Conservation (phyloP, 2,113 vertebrate genomes). For the Paradoxurus hermaphroditus region DNA sequence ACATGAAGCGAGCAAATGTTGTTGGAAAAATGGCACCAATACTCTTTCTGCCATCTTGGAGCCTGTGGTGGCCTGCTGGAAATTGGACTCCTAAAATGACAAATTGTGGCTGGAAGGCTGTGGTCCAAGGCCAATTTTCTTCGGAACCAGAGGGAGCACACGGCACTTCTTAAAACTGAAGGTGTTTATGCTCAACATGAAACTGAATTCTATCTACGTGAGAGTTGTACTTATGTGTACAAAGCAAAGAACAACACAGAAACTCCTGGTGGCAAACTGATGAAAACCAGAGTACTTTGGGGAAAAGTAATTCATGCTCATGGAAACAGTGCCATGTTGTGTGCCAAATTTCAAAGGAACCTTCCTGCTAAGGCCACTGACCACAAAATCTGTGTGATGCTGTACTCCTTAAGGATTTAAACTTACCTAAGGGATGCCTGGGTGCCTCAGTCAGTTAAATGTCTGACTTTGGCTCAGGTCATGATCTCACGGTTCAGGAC, state of each 20-base stretch:
- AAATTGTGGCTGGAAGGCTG: background rate
- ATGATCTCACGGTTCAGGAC: too few species aligned
- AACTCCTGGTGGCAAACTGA: background rate
- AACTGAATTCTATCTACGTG: background rate
- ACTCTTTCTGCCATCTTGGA: background rate
- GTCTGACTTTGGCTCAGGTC: too few species aligned
- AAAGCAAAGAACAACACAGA: background rate
- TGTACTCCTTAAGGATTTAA: background rate
- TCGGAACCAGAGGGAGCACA: background rate
- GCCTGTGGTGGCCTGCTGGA: background rate
- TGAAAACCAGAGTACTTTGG: background rate
- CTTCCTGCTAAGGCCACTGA: background rate
- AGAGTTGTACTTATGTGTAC: background rate
- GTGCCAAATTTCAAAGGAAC: background rate
- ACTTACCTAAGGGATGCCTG: background rate
- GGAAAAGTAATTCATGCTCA: background rate
- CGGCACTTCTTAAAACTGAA: background rate
- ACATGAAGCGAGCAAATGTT: background rate
- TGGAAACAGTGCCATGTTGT: background rate
- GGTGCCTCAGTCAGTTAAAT: too few species aligned
- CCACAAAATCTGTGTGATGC: background rate
- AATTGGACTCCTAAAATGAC: background rate
- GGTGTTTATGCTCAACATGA: background rate
- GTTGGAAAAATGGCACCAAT: background rate
- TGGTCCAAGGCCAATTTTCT: background rate